Base-by-base conservation (phyloP, 2,113 vertebrate species). In the Myrmophylax atrothorax region DNA sequence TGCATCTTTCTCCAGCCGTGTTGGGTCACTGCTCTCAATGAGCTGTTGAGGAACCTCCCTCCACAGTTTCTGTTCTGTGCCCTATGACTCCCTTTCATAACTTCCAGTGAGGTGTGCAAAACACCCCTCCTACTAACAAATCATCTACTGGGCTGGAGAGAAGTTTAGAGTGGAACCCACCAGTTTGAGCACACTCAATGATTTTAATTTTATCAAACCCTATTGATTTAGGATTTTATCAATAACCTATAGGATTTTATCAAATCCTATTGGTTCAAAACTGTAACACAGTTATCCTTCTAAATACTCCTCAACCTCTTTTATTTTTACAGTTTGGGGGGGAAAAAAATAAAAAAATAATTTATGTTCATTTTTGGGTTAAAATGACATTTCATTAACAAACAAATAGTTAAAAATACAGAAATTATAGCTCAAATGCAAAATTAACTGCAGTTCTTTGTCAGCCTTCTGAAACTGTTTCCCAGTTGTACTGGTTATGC, bases 1-100 rank as follows among this genome's bases (percentile, higher is more conserved):
- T 90, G 80, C 80, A 17, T 84, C 66, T 74, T 87, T 89, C 56
- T 79, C 64, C 42, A 81, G 73, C 69, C 86, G 4, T 44, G 42
- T 25, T 92, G 80, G 89, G 91, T 94, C 86, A 93, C 73, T 91
- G 94, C 38, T 95, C 40, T 75, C 72, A 80, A 84, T 55, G 72
- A 72, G n/a, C 49, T 76, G 22, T 81, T 87, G 89, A 79, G 93
- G 92, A 92, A 94, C 49, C 24, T 94, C 44, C 38, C 44, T 81
- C 52, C 1, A 3, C 14, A n/a, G 44, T 67, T 60, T 90, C 80
- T 0, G 0, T 78, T 52, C 80, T 47, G 40, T 55, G 22, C 59
- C 35, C 47, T 70, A 0, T 44, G 44, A 67, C 11, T 74, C 60
- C 44, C 52, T 92, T 94, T 94, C 89, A 91, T 70, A 92, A 78